Evolutionary conservation across 2,888 invertebrate species (phyloP).

Genomic region (Cosmia trapezina): DNA sequence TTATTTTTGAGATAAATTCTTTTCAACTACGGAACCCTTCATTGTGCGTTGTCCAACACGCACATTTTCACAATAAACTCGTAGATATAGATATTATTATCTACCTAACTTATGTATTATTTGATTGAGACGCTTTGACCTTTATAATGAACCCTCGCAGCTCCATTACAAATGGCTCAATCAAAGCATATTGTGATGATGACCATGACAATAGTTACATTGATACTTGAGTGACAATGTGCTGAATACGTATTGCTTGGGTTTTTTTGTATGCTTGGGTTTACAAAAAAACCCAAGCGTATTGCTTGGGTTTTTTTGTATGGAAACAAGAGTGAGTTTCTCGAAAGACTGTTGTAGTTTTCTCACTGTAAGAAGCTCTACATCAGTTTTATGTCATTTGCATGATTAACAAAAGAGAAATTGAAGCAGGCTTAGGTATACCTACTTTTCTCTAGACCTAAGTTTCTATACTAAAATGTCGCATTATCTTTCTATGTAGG

Average conservation of each 20-base stretch:
- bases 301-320: neutral
- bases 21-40: too few species aligned
- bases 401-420: neutral
- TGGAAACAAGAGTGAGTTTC: neutral
- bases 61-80: neutral
- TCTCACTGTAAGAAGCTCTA: neutral
- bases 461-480: too few species aligned
- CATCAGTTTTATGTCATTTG: slow-evolving; percentile 9
- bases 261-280: neutral
- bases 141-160: slow-evolving; percentile 1
- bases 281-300: too few species aligned
- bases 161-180: slow-evolving; percentile 34
- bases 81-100: neutral
- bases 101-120: neutral
- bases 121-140: slow-evolving; percentile 23
- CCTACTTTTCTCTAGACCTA: too few species aligned
- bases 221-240: neutral
- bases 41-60: too few species aligned
- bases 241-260: neutral
- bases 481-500: too few species aligned
- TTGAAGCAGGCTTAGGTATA: neutral
- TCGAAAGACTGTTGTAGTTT: neutral
- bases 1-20: too few species aligned
- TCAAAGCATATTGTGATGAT: slow-evolving; percentile 39
- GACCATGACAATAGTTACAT: slow-evolving; percentile 14